Base-by-base conservation (phyloP, 2,797 vertebrate species). In the Xenops minutus region DNA sequence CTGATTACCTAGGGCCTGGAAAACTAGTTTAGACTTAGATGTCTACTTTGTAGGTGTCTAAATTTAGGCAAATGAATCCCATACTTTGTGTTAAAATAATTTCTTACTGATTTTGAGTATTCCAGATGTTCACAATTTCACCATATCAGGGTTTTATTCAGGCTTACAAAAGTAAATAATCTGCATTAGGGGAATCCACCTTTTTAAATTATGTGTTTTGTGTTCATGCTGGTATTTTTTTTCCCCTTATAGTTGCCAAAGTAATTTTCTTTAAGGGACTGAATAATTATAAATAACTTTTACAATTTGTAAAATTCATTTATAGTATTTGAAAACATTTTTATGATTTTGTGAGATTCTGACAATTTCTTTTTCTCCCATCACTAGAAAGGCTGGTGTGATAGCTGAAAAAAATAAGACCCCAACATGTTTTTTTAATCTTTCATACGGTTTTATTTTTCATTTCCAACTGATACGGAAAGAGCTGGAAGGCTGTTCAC, bases 61-160 rank as follows among this genome's bases (percentile, higher is more conserved):
- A 66, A 86, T 91, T 85, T 92, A 61, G 89, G 67, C 23, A 96
- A 95, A 89, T 87, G 32, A 91, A 85, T 89, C 52, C 67, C 87
- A 93, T 74, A 87, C 23, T 80, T 46, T 77, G 49, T n/a, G 34
- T 62, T 92, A 96, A 85, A 92, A 89, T 88, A 68, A 92, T 68
- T 94, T 93, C 49, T 61, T 91, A 83, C 54, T 93, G 81, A 92
- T 90, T 93, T 68, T 85, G 78, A 85, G 29, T 44, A 73, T 92
- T 90, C 90, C 92, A 95, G 64, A 93, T 92, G 82, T 92, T 93
- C 84, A 80, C 34, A 91, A 91, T 87, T 94, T 93, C 58, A 89
- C 49, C 19, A 14, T 92, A 92, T 91, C 68, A 78, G 6, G 4
- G 29, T 80, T 93, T 88, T 83, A 82, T 75, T 77, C 44, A 82